Evolutionary conservation across 2,888 invertebrate genomes (phyloP).

Genomic region (Aphidoletes aphidimyza): DNA sequence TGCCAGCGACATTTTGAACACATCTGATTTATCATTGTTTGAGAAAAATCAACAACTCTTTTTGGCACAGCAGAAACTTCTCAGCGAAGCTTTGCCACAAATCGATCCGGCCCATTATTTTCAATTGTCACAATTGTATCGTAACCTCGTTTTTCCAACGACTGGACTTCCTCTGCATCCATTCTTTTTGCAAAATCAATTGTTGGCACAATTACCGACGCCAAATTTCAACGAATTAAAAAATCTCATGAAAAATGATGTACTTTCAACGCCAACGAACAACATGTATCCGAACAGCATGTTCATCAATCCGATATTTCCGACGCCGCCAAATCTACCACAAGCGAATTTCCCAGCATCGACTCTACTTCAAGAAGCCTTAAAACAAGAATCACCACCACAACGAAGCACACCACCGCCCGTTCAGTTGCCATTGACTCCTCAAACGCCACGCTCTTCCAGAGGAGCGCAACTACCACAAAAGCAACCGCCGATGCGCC

Average conservation of each 20-base stretch:
- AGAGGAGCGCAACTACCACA: constrained; percentile 58
- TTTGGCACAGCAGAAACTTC: constrained; percentile 75
- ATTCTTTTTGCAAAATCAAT: constrained; percentile 72
- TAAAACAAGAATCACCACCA: constrained; percentile 53
- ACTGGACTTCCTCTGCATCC: constrained; percentile 74
- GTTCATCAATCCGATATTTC: constrained; percentile 67
- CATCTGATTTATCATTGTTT: constrained; percentile 64
- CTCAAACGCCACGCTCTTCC: constrained; percentile 57
- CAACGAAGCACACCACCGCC: constrained; percentile 58
- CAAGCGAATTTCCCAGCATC: constrained; percentile 40
- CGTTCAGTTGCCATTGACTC: constrained; percentile 60
- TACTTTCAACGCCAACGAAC: neutral
- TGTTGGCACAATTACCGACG: constrained; percentile 63
- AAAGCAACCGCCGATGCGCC: constrained; percentile 55
- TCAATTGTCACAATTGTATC: constrained; percentile 73
- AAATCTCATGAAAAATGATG: constrained; percentile 48
- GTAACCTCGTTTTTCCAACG: constrained; percentile 70
- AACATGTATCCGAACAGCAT: constrained; percentile 79
- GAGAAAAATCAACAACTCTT: constrained; percentile 72
- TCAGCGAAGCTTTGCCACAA: constrained; percentile 72
- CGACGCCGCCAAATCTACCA: constrained; percentile 55
- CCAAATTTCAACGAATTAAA: constrained; percentile 52
- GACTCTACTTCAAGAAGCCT: constrained; percentile 54
- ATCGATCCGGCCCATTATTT: constrained; percentile 71
- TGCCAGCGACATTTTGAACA: constrained; percentile 56